phyloP scores from a whole-genome alignment of 35 echinoderm and acorn worm genomes.

The Lytechinus variegatus region DNA sequence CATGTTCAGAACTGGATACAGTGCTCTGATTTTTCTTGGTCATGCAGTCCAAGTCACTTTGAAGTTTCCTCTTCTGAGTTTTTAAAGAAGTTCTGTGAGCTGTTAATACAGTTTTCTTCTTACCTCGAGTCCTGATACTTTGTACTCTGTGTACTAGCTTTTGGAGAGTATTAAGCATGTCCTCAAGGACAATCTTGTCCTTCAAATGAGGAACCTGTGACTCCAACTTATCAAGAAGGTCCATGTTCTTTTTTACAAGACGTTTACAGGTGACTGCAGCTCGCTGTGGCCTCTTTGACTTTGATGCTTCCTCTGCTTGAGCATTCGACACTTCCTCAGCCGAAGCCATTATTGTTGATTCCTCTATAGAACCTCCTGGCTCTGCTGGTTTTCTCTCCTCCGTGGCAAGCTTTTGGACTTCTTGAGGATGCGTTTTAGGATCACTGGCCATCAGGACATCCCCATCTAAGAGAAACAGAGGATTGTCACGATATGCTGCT shows the following conservation, averaged over 20 bases:
- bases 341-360: neutral
- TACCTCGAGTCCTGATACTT: neutral
- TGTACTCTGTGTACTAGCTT: neutral
- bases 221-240: constrained; percentile 15
- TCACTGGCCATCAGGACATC: neutral
- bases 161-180: neutral
- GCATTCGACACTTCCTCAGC: neutral
- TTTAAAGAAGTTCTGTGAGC: neutral
- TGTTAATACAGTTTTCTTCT: neutral
- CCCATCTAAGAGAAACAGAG: constrained; percentile 45
- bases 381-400: neutral
- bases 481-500: constrained; percentile 44
- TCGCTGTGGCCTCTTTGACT: constrained; percentile 4
- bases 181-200: constrained; percentile 11
- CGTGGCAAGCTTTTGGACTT: neutral
- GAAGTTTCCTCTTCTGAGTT: neutral
- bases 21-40: neutral
- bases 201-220: neutral
- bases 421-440: neutral
- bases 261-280: neutral
- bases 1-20: neutral
- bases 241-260: constrained; percentile 26
- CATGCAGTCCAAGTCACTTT: neutral
- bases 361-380: neutral
- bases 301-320: neutral